Evolutionary conservation across 2,113 vertebrate species (phyloP), one percentile per base, ranked within the genome.

Genomic region (Pao palembangensis): DNA sequence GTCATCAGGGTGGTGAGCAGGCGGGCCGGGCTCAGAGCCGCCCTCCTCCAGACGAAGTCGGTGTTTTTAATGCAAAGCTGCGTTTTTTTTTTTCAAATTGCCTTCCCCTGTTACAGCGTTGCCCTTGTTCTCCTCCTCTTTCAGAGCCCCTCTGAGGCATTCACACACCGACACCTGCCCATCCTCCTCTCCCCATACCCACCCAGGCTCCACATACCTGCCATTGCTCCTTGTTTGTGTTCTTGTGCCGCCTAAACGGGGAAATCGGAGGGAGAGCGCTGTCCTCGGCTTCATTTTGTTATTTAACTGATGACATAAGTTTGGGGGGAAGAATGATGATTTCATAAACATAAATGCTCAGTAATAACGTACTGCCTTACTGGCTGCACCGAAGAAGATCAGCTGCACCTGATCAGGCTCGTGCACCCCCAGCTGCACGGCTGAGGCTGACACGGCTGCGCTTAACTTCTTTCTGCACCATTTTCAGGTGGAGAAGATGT

Each of bases 21-120:
- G 43, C 14, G 43, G 43, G 43, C 43, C 13, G 43, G 13, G 43
- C 13, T 17, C 34, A 38, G 10, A 38, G 8, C 34, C 34, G 34
- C 8, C 6, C 34, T 38, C 34, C 1, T 38, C 34, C 34, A 11
- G 73, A 80, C 58, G 80, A 83, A 87, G 77, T 77, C 58, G 51
- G 19, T 78, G 54, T 74, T 79, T 77, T 47, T 47, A 61, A 87
- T 85, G 61, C 69, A 28, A 79, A 79, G 64, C 75, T 71, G 75
- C 81, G 64, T 71, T 63, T 81, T 44, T 85, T 81, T 81, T 38
- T 31, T 31, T n/a, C n/a, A n/a, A 31, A 82, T 83, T 71, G 69
- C 76, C 42, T 77, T 76, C 51, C 72, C 76, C 62, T 75, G 79
- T 78, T 72, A 66, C 69, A 48, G 25, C 47, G 15, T 15, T 52